Base-by-base conservation (phyloP, 2,888 invertebrate species). In the Diadromus collaris region DNA sequence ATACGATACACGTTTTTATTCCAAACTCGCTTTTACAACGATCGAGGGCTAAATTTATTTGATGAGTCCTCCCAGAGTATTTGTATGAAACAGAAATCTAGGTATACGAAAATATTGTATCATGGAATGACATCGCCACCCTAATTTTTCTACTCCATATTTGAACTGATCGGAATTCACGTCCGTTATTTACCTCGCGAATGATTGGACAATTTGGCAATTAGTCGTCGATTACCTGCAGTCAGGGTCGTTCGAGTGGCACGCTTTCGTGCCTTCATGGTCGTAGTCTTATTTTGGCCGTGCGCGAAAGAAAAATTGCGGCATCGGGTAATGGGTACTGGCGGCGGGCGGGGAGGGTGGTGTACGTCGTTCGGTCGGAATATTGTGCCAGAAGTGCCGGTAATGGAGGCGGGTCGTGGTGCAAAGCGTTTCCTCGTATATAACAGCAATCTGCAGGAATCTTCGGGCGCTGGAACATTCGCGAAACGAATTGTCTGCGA, bases 341-440 rank as follows among this genome's bases (percentile, higher is more conserved):
- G 10, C 3, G n/a, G 29, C 3, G n/a, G 29, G 29, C 10, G 5
- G 64, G 46, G 29, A 24, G 27, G 24, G 44, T 72, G 38, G 51
- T 68, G 44, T 72, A 56, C 51, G 61, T 77, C 77, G 72, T 77
- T 67, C 27, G 19, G 24, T 61, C 29, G 72, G 77, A 72, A 77
- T 67, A 77, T 76, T 67, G 76, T 67, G 65, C 54, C 56, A 65
- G 67, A 77, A 71, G 76, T 61, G 69, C 69, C 56, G 65, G 71
- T 77, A 77, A 77, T 72, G 77, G 77, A 72, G 72, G 77, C 72
- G 72, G 72, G 77, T 68, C 77, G 67, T 54, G 46, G 61, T 67
- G 65, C 72, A 67, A 77, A 77, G 72, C 77, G 77, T 67, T 77
- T 77, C 46, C 77, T 68, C 77, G 72, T 77, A 67, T 72, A 77